Evolutionary conservation across 2,113 vertebrate genomes (phyloP).

Genomic region (Psilopsiagon aurifrons): DNA sequence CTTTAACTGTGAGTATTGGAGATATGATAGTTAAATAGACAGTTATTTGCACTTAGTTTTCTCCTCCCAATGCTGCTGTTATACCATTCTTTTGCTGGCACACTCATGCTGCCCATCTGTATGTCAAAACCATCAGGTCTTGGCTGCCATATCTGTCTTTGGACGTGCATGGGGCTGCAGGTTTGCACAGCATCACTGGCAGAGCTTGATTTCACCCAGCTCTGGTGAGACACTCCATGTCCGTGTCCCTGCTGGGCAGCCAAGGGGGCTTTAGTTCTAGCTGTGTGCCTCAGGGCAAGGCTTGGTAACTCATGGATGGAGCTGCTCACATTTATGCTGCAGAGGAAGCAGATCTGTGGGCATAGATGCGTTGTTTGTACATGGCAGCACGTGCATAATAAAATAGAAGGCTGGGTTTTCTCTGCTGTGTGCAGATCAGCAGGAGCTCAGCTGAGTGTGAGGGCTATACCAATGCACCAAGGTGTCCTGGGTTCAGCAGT

Average conservation of each 20-base stretch:
- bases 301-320: not conserved
- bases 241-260: not conserved
- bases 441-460: not conserved
- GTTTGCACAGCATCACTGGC: not conserved
- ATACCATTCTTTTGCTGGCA: not conserved
- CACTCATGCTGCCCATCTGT: not conserved
- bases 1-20: not conserved
- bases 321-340: not conserved
- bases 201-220: not conserved
- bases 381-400: rapidly evolving
- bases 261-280: not conserved
- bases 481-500: not conserved
- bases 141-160: not conserved
- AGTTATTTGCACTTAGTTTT: not conserved
- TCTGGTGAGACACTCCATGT: not conserved
- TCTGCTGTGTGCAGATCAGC: not conserved
- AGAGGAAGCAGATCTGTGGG: not conserved
- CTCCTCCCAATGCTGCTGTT: not conserved
- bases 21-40: not conserved
- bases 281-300: not conserved
- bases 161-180: rapidly evolving
- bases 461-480: not conserved
- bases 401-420: not conserved
- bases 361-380: not conserved
- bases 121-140: not conserved